Base-by-base conservation (phyloP, 2,113 vertebrate genomes). In the Heteronetta atricapilla region DNA sequence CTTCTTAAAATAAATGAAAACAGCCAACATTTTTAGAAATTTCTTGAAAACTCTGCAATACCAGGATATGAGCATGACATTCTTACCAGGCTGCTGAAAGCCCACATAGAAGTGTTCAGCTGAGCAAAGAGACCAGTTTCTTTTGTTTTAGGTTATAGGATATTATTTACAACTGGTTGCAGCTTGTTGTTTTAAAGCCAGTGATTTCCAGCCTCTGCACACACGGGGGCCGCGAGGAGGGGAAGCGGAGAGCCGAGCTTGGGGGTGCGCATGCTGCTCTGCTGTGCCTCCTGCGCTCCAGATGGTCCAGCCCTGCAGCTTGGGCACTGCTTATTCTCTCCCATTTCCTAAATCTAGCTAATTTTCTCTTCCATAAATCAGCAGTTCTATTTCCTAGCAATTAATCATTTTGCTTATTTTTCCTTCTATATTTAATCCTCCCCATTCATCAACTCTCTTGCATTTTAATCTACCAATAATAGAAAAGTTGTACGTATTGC, bases 361-460 rank as follows among this genome's bases (percentile, higher is more conserved):
- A 60, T 75, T 95, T 89, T 91, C 62, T 68, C n/a, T 80, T 88
- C 62, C 42, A 68, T 94, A 96, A 93, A 95, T 90, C 90, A 92
- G 76, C 80, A 46, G 70, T 89, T 91, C 66, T 63, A 83, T 90
- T 96, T 90, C 74, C 55, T 73, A 80, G 88, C 74, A 89, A 92
- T 97, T 97, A 96, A 95, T 94, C 77, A 82, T 87, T 91, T 76
- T 0, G 1, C 80, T 94, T 96, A 68, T 84, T 94, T 95, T 84
- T 86, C 20, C 66, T 90, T 94, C 94, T 95, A 88, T 97, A 87
- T 97, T 96, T 95, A 93, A 92, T 96, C 62, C 59, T 93, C 88
- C 90, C 50, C 86, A 92, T 97, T 96, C 92, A 96, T 95, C 94
- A 87, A 50, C 81, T 87, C 67, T 60, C 76, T 88, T 3, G 10